A percentile compares a stretch with the other conserved stretches of the same genome.
Conservation (phyloP, 2,888 invertebrate species). For the Atrina japonica region DNA sequence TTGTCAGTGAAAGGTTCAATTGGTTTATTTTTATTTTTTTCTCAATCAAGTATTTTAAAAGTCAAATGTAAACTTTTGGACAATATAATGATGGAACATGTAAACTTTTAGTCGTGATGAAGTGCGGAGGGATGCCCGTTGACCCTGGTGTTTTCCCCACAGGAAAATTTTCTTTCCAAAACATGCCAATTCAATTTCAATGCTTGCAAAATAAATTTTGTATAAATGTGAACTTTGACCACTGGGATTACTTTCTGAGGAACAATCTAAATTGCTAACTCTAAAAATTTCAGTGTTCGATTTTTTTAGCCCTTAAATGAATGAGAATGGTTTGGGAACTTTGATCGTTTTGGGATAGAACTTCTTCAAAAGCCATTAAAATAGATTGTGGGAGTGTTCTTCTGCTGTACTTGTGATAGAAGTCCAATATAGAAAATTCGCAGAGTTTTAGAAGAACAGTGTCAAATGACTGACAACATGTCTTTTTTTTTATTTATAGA, state of each 20-base stretch:
- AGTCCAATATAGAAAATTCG: too few species aligned
- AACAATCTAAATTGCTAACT: too few species aligned
- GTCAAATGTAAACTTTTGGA: conserved; percentile 33
- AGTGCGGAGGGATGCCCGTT: conserved; percentile 34
- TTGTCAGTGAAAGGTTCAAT: conserved; percentile 18
- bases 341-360: conserved; percentile 33
- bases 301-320: conserved; percentile 21
- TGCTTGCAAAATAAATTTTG: conserved; percentile 41
- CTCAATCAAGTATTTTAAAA: conserved; percentile 30
- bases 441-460: too few species aligned
- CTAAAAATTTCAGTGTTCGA: too few species aligned
- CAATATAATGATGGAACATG: conserved; percentile 24
- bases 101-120: conserved; percentile 28
- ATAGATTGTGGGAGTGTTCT: too few species aligned
- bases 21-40: conserved; percentile 31
- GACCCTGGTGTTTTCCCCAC: conserved; percentile 42
- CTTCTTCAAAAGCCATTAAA: conserved; percentile 2
- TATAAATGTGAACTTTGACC: conserved; percentile 6
- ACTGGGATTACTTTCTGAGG: too few species aligned
- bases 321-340: conserved; percentile 38
- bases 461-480: too few species aligned
- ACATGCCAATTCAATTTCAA: conserved; percentile 47
- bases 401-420: too few species aligned
- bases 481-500: too few species aligned
- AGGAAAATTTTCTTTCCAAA: conserved; percentile 38